Evolutionary conservation across 1,140 invertebrate genomes (phyloP).

Genomic region (Cyclina sinensis): DNA sequence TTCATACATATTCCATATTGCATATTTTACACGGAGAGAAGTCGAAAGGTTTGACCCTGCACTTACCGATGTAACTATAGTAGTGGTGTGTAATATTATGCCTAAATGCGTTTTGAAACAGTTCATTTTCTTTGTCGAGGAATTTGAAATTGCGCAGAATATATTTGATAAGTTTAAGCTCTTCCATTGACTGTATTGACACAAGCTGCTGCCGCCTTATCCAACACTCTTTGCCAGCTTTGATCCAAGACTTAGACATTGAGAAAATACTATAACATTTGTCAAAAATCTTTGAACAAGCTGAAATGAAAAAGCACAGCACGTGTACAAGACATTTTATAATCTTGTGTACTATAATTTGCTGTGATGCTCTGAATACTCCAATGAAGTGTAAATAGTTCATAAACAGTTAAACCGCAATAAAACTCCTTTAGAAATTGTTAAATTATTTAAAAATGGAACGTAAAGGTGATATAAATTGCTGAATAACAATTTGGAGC

Average conservation of each 20-base stretch:
- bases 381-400: too few relatives aligned
- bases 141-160: neutral
- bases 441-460: too few relatives aligned
- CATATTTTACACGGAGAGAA: too few relatives aligned
- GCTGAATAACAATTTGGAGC: too few relatives aligned
- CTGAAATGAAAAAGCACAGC: too few relatives aligned
- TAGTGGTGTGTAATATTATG: neutral
- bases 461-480: too few relatives aligned
- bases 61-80: constrained; percentile 3
- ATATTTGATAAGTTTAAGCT: neutral
- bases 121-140: neutral
- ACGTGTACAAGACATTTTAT: too few relatives aligned
- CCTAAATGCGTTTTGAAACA: neutral
- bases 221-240: neutral
- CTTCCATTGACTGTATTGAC: neutral
- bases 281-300: constrained; percentile 4
- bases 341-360: too few relatives aligned
- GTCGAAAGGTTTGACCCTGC: too few relatives aligned
- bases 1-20: neutral
- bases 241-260: neutral
- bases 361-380: too few relatives aligned
- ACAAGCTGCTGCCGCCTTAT: neutral
- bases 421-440: too few relatives aligned
- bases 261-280: constrained; percentile 6
- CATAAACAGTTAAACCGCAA: too few relatives aligned